Evolutionary conservation across 92 coral and sea anemone genomes (phyloP), one percentile per base, ranked within the genome.

Genomic region (Palythoa caribaeorum): DNA sequence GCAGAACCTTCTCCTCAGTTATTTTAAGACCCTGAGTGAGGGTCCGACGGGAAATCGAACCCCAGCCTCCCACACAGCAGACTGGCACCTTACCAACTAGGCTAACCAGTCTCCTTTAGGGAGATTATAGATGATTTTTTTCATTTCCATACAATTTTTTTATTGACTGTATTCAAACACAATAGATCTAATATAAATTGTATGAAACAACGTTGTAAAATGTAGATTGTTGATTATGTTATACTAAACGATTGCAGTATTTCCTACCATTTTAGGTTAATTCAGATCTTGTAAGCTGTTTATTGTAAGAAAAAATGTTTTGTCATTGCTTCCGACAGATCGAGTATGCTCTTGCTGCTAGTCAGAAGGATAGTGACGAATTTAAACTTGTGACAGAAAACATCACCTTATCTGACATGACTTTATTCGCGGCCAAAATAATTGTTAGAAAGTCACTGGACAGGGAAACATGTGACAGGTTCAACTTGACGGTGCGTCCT

Each of bases 401-500:
- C 16, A 50, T 63, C 38, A 37, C 85, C 28, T 54, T 59, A 21
- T 74, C 88, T 15, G 76, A 66, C 13, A 6, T 38, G 11, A 54
- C 5, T 60, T 84, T 62, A 4, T 91, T 70, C 68, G 55, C 68
- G 63, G 96, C 94, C 50, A 80, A 78, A 38, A 89, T 94, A 47
- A n/a, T 38, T 4, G 88, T 88, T 47, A 88, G 93, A 28, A 74
- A 88, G 39, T 39, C 28, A 53, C 86, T 92, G 35, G 96, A 94
- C 79, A 84, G 92, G 50, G 96, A 94, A 73, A 85, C 55, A 38
- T 80, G 83, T 38, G 80, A 74, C 9, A 66, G 21, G 1, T 94
- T 90, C 59, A 94, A 94, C 77, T 75, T 94, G 9, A 94, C 96
- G 65, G 96, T 94, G 63, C 39, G 88, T 69, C 80, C 37, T 16